Evolutionary conservation across 2,888 invertebrate species (phyloP).

Genomic region (Drosophila picticornis): DNA sequence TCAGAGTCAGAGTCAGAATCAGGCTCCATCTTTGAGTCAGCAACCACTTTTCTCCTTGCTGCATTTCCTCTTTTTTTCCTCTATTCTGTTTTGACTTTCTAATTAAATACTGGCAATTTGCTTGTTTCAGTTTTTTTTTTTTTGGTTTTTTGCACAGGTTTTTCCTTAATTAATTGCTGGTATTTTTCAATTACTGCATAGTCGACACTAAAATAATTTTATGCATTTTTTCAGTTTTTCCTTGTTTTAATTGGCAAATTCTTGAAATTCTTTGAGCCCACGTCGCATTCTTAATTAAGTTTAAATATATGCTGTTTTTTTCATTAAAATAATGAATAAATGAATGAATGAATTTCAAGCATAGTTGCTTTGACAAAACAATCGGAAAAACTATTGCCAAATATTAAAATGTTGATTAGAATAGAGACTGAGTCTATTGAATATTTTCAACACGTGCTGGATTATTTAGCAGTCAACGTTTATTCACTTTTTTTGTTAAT

Average conservation of each 20-base stretch:
- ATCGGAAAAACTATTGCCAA: background rate
- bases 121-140: background rate
- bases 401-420: background rate
- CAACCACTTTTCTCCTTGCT: conserved; percentile 19
- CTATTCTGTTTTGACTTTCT: conserved; percentile 8
- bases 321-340: background rate
- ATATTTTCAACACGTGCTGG: background rate
- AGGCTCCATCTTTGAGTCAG: background rate
- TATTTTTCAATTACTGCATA: conserved; percentile 6
- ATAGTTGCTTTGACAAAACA: background rate
- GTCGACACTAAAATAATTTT: conserved; percentile 1
- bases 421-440: background rate
- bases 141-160: background rate
- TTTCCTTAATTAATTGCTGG: conserved; percentile 1
- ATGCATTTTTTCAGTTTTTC: background rate
- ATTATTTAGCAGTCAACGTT: background rate
- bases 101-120: conserved; percentile 29
- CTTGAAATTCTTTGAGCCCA: background rate
- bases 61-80: conserved; percentile 41
- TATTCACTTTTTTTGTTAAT: background rate
- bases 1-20: conserved; percentile 7
- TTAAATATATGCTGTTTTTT: background rate
- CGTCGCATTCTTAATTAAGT: background rate
- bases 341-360: background rate
- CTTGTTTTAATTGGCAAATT: background rate